Evolutionary conservation across 2,888 invertebrate species (phyloP).

Genomic region (Lycophotia porphyrea): DNA sequence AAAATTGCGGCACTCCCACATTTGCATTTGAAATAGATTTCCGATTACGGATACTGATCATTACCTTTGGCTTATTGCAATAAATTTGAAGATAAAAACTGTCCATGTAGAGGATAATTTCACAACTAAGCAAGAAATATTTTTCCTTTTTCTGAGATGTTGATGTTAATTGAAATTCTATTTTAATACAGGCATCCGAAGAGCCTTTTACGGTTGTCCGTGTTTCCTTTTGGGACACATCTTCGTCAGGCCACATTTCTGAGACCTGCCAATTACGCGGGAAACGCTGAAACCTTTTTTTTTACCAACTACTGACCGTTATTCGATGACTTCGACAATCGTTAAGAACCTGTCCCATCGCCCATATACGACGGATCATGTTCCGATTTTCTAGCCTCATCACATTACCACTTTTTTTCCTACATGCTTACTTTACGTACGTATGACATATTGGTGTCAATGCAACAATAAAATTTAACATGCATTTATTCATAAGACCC

Average conservation of each 20-base stretch:
- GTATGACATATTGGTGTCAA: conserved; percentile 86
- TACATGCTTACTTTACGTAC: conserved; percentile 71
- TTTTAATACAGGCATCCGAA: conserved; percentile 81
- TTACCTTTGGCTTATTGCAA: conserved; percentile 46
- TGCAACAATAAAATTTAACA: conserved; percentile 87
- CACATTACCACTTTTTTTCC: conserved; percentile 84
- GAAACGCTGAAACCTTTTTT: conserved; percentile 80
- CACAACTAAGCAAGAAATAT: conserved; percentile 53
- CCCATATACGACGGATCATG: conserved; percentile 80
- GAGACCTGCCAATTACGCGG: conserved; percentile 85
- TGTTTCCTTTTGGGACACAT: conserved; percentile 84
- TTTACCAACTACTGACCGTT: conserved; percentile 83
- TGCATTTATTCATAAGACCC: conserved; percentile 81
- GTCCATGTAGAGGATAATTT: conserved; percentile 34
- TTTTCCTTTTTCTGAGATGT: conserved; percentile 65
- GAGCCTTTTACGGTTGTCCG: conserved; percentile 78
- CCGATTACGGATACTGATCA: conserved; percentile 52
- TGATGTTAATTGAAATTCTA: conserved; percentile 80
- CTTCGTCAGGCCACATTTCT: conserved; percentile 86
- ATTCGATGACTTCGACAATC: conserved; percentile 85
- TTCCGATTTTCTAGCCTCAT: conserved; percentile 88
- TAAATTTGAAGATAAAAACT: conserved; percentile 53
- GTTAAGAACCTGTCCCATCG: conserved; percentile 81
- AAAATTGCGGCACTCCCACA: conserved; percentile 51
- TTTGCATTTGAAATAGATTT: conserved; percentile 58